phyloP scores from a whole-genome alignment of 2,888 invertebrate genomes.

The Apantesis nais region DNA sequence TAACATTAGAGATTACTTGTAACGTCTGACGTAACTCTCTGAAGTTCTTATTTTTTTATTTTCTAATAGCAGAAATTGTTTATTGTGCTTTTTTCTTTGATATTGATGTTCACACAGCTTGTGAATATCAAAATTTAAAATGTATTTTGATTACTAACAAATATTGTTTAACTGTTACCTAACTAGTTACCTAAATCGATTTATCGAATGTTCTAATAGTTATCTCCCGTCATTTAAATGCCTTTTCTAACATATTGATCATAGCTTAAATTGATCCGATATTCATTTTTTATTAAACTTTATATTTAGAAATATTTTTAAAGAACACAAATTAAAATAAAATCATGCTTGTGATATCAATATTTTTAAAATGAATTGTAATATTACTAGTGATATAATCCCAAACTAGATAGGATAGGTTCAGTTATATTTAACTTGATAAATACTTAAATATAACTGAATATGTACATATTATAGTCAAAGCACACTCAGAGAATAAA shows the following conservation, averaged over 20 bases:
- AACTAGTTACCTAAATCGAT: not conserved
- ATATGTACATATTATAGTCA: too few relatives aligned
- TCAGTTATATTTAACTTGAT: too few relatives aligned
- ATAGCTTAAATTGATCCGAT: too few relatives aligned
- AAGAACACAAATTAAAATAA: too few relatives aligned
- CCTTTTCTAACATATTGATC: not conserved
- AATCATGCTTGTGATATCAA: too few relatives aligned
- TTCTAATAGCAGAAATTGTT: not conserved
- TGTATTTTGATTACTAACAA: not conserved
- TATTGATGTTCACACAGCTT: not conserved
- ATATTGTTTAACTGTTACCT: not conserved
- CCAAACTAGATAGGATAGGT: too few relatives aligned
- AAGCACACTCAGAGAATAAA: not conserved
- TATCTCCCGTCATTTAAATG: not conserved
- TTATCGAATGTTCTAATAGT: not conserved
- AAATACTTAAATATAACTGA: too few relatives aligned
- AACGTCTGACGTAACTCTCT: not conserved
- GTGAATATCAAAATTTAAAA: not conserved
- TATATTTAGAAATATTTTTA: too few relatives aligned
- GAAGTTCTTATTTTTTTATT: not conserved
- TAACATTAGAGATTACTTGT: not conserved
- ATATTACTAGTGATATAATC: too few relatives aligned
- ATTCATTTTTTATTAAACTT: too few relatives aligned
- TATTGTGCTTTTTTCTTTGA: not conserved
- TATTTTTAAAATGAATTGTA: too few relatives aligned